Evolutionary conservation across 2,888 invertebrate genomes (phyloP).

Genomic region (Drosophila suboccidentalis): DNA sequence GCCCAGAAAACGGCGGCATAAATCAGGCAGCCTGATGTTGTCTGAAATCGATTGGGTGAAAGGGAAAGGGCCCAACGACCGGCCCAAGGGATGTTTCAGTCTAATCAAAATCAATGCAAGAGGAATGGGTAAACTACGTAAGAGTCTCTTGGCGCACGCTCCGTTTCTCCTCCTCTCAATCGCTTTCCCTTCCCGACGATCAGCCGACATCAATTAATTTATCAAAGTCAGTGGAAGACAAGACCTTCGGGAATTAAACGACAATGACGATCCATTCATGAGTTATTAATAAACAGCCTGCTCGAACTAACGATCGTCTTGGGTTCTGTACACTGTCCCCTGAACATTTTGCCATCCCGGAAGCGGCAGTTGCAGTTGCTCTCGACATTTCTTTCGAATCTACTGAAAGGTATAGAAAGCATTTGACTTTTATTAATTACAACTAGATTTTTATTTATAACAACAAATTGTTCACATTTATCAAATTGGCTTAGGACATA

Average conservation of each 20-base stretch:
- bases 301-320: slow-evolving; percentile 55
- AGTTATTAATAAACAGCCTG: slow-evolving; percentile 69
- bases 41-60: slow-evolving; percentile 58
- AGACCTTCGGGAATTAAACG: slow-evolving; percentile 73
- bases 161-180: not conserved
- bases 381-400: slow-evolving; percentile 57
- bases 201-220: slow-evolving; percentile 70
- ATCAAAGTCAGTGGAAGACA: slow-evolving; percentile 73
- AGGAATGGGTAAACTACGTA: slow-evolving; percentile 21
- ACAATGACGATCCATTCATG: slow-evolving; percentile 72
- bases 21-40: slow-evolving; percentile 59
- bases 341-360: slow-evolving; percentile 46
- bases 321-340: slow-evolving; percentile 24
- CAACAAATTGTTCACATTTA: slow-evolving; percentile 76
- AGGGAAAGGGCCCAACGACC: slow-evolving; percentile 43
- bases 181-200: slow-evolving; percentile 38
- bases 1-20: slow-evolving; percentile 64
- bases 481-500: slow-evolving; percentile 68
- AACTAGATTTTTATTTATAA: slow-evolving; percentile 76
- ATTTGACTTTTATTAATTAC: slow-evolving; percentile 76
- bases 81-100: slow-evolving; percentile 55
- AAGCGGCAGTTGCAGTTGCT: slow-evolving; percentile 67
- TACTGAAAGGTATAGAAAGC: slow-evolving; percentile 43
- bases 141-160: slow-evolving; percentile 57
- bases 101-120: slow-evolving; percentile 63